Percentiles rank a stretch among this genome's conserved stretches.
phyloP scores from a whole-genome alignment of 2,888 invertebrate species.

The Plebejus melissa region DNA sequence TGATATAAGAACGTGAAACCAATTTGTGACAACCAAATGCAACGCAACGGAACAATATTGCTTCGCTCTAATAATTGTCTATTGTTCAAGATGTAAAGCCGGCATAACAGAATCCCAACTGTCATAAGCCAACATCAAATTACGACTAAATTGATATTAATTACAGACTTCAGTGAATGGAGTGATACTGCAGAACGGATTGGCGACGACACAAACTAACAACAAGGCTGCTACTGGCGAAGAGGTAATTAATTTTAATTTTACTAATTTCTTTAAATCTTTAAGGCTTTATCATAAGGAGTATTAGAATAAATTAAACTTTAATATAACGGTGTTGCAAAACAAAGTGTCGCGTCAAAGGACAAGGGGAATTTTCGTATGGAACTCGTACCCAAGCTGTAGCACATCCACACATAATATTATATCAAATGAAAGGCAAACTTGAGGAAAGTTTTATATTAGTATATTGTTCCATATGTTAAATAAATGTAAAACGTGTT shows the following conservation, averaged over 20 bases:
- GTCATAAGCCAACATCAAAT: conserved; percentile 2
- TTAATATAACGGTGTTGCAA: too few species aligned
- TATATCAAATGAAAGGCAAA: too few species aligned
- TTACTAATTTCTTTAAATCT: too few species aligned
- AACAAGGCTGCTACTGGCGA: conserved; percentile 99
- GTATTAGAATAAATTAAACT: too few species aligned
- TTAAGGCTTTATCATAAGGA: too few species aligned
- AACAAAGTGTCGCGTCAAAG: too few species aligned
- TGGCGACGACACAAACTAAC: conserved; percentile 98
- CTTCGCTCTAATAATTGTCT: background rate
- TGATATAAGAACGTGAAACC: background rate
- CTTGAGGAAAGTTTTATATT: too few species aligned
- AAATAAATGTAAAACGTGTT: too few species aligned
- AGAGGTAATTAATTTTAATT: conserved; percentile 81
- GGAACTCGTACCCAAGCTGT: too few species aligned
- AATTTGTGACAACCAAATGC: background rate
- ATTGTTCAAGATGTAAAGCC: background rate
- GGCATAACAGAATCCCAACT: conserved; percentile 9
- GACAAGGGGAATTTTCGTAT: too few species aligned
- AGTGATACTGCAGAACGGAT: conserved; percentile 96
- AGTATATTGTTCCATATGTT: too few species aligned
- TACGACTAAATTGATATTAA: conserved; percentile 25
- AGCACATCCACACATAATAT: too few species aligned
- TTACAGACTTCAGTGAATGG: conserved; percentile 94
- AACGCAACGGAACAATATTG: background rate